These are phyloP conservation scores for Trinorchestia longiramus DNA, from an alignment of 1,140 invertebrate genomes.

Conservation along the genomic window DNA sequence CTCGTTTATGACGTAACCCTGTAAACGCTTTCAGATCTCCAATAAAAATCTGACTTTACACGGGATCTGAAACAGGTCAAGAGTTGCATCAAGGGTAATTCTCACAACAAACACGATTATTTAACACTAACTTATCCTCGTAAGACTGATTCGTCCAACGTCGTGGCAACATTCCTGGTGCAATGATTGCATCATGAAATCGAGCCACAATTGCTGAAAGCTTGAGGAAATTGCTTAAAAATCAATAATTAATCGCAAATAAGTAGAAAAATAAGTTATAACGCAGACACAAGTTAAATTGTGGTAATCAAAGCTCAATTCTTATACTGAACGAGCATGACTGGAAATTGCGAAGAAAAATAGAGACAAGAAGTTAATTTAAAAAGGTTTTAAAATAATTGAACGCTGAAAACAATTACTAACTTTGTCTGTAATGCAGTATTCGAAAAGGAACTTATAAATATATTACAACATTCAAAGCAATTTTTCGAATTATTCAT, in stretches of 20 bases:
- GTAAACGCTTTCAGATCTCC: not conserved
- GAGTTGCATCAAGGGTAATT: not conserved
- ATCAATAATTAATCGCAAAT: not conserved
- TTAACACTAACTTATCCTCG: not conserved
- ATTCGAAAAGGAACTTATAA: no score
- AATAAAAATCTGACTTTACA: not conserved
- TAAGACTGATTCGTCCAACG: not conserved
- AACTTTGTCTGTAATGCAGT: not conserved
- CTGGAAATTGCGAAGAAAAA: no score
- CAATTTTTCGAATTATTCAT: not conserved
- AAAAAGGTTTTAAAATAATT: no score
- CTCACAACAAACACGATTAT: not conserved
- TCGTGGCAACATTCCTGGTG: not conserved
- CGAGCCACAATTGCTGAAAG: not conserved
- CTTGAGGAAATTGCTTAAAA: not conserved
- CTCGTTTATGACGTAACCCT: not conserved
- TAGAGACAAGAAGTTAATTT: no score
- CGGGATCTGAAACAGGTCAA: no score
- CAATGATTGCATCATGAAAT: not conserved
- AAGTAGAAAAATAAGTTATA: not conserved
- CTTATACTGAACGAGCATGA: not conserved
- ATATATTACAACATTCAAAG: no score
- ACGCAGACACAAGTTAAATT: not conserved
- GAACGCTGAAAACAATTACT: not conserved
- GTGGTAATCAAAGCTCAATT: not conserved